phyloP scores from a whole-genome alignment of 2,797 vertebrate genomes.

The Pantherophis alleghaniensis region DNA sequence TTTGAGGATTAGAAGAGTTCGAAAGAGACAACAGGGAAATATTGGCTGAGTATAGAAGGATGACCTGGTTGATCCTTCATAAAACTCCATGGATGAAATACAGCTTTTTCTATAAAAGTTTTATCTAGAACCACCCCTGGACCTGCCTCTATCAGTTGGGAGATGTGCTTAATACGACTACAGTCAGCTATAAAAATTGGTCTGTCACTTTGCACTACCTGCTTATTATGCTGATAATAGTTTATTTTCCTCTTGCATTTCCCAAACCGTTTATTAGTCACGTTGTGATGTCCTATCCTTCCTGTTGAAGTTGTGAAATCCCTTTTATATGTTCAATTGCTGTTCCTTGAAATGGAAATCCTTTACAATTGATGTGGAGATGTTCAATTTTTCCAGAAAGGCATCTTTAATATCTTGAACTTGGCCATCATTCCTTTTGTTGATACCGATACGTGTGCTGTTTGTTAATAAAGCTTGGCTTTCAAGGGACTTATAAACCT shows the following conservation, averaged over 20 bases:
- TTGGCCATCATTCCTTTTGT: not conserved
- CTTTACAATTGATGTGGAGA: not conserved
- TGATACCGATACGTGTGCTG: not conserved
- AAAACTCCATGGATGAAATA: not conserved
- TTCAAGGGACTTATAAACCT: not conserved
- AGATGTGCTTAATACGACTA: not conserved
- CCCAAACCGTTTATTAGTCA: conserved; percentile 60
- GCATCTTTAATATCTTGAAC: not conserved
- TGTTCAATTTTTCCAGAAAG: not conserved
- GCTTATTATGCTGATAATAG: conserved; percentile 64
- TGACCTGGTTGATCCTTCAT: not conserved
- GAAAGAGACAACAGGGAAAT: not conserved
- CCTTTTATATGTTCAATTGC: not conserved
- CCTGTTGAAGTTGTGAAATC: conserved; percentile 9
- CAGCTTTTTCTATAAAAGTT: not conserved
- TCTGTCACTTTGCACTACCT: conserved; percentile 32
- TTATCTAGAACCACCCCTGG: not conserved
- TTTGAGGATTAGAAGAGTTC: not conserved
- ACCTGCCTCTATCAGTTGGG: not conserved
- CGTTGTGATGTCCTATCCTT: conserved; percentile 58
- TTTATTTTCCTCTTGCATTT: conserved; percentile 63
- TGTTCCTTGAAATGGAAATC: conserved; percentile 3
- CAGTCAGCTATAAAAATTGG: not conserved
- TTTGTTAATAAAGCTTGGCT: not conserved
- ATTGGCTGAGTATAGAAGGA: not conserved